Evolutionary conservation across 2,113 vertebrate genomes (phyloP).

Genomic region (Oncorhynchus nerka): DNA sequence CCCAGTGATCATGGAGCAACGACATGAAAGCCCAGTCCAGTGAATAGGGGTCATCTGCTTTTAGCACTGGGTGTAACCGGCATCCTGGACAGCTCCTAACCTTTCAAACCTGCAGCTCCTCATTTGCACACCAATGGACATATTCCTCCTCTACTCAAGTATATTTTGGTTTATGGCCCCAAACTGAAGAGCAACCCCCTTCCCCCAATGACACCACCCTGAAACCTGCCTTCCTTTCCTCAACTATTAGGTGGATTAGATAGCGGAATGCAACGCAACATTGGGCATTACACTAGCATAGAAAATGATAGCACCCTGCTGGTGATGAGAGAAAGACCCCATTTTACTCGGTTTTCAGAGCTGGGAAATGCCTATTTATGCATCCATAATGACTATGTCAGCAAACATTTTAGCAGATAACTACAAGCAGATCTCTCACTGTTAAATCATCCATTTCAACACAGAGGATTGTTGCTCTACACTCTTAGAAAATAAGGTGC

Average conservation of each 20-base stretch:
- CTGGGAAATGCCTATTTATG: constrained; percentile 73
- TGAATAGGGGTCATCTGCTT: constrained; percentile 98
- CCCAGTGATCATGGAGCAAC: constrained; percentile 86
- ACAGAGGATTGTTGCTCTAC: no score
- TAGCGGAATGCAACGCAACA: constrained; percentile 70
- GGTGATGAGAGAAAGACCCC: constrained; percentile 54
- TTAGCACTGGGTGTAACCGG: constrained; percentile 86
- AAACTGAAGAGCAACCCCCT: constrained; percentile 75
- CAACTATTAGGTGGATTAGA: constrained; percentile 70
- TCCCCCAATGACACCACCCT: constrained; percentile 39
- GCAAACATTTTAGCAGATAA: constrained; percentile 1
- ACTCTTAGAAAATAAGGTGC: no score
- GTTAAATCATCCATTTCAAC: background rate
- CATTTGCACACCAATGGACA: constrained; percentile 97
- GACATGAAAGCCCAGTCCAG: constrained; percentile 88
- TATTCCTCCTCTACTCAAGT: constrained; percentile 75
- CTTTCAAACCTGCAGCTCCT: constrained; percentile 91
- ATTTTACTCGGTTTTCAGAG: constrained; percentile 48
- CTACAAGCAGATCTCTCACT: background rate
- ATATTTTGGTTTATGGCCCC: constrained; percentile 77
- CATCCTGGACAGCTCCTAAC: constrained; percentile 90
- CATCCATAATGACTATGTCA: constrained; percentile 25
- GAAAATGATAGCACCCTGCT: constrained; percentile 67
- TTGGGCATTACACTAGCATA: constrained; percentile 65
- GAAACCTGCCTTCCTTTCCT: constrained; percentile 62